phyloP scores from a whole-genome alignment of 2,888 invertebrate genomes.

The Drosophila leonis region DNA sequence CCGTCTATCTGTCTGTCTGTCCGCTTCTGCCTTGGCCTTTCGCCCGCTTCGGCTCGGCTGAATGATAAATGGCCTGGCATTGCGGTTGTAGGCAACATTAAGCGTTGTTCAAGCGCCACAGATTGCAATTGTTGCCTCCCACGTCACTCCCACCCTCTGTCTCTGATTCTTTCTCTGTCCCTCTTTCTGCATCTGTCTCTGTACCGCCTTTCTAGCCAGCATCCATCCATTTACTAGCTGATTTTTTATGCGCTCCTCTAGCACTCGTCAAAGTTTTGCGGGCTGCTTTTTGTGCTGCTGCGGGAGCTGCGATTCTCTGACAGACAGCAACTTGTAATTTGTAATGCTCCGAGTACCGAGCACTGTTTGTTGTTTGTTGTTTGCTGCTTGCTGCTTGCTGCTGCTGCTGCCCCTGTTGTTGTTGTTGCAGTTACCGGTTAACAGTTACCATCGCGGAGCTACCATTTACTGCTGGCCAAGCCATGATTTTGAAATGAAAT shows the following conservation, averaged over 20 bases:
- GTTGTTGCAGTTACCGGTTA: slow-evolving; percentile 34
- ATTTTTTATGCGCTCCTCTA: slow-evolving; percentile 43
- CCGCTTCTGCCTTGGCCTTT: slow-evolving; percentile 15
- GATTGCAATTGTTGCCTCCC: slow-evolving; percentile 71
- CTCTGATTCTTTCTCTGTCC: not conserved
- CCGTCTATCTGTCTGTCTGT: slow-evolving; percentile 18
- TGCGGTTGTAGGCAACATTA: slow-evolving; percentile 77
- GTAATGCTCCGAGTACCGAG: slow-evolving; percentile 56
- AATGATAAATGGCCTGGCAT: slow-evolving; percentile 78
- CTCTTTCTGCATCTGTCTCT: slow-evolving; percentile 1
- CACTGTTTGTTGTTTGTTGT: slow-evolving; percentile 16
- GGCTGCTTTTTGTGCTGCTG: slow-evolving; percentile 43
- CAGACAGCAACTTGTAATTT: slow-evolving; percentile 72
- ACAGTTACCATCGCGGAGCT: slow-evolving; percentile 29
- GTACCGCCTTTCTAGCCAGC: not conserved
- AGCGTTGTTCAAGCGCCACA: slow-evolving; percentile 76
- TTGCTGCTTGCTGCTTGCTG: slow-evolving; percentile 5
- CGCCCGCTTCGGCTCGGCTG: slow-evolving; percentile 44
- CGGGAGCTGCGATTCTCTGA: slow-evolving; percentile 42
- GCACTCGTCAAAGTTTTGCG: slow-evolving; percentile 61
- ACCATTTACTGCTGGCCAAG: slow-evolving; percentile 33
- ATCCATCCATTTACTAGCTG: slow-evolving; percentile 23
- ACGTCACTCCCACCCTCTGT: not conserved
- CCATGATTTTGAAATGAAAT: slow-evolving; percentile 74
- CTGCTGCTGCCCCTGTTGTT: slow-evolving; percentile 11